A percentile compares a stretch with the other conserved stretches of the same genome.
phyloP scores from a whole-genome alignment of 2,888 invertebrate species.

The Zootermopsis nevadensis region DNA sequence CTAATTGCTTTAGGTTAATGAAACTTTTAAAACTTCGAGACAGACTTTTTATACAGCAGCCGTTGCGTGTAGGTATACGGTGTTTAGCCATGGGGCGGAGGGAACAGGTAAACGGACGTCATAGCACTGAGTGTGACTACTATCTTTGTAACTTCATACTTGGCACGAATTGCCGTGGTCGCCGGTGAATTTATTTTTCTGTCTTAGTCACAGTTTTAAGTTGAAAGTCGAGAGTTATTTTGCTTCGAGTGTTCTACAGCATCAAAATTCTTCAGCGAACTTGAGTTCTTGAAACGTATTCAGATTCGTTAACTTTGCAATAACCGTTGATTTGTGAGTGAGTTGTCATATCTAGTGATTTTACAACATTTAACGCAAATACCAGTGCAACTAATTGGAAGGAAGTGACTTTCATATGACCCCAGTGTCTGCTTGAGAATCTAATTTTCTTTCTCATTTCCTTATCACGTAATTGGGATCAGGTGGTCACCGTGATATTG shows the following conservation, averaged over 20 bases:
- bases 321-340: too few relatives aligned
- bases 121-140: background rate
- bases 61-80: background rate
- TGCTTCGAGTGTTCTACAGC: background rate
- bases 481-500: too few relatives aligned
- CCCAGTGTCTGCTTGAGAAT: too few relatives aligned
- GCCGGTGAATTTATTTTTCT: slow-evolving; percentile 2
- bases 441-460: too few relatives aligned
- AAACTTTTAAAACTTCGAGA: background rate
- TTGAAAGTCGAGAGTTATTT: background rate
- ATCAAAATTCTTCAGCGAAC: background rate
- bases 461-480: too few relatives aligned
- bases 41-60: background rate
- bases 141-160: slow-evolving; percentile 21
- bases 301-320: too few relatives aligned
- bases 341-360: too few relatives aligned
- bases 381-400: too few relatives aligned
- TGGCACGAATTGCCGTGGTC: slow-evolving; percentile 15
- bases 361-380: too few relatives aligned
- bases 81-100: background rate
- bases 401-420: too few relatives aligned
- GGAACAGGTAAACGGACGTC: background rate
- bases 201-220: background rate
- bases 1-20: slow-evolving; percentile 1
- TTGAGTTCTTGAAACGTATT: background rate